Base-by-base conservation (phyloP, 92 coral and sea anemone species). In the Zoanthus gigantus region DNA sequence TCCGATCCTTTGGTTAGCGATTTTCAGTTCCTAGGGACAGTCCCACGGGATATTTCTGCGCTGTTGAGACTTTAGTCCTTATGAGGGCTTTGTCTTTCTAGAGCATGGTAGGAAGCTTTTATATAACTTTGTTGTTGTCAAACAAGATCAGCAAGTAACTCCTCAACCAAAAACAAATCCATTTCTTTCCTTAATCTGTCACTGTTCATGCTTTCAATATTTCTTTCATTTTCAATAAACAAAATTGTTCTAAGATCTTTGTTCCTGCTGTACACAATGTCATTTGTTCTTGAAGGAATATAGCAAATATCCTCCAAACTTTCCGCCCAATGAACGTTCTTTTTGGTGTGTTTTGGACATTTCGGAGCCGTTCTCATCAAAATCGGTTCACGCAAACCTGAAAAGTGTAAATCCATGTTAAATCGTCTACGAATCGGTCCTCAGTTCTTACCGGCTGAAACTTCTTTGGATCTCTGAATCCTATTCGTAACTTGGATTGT, bases 241-340 rank as follows among this genome's bases (percentile, higher is more conserved):
- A 56, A 54, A 77, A 29, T 11, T 29, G 67, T 12, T 52, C 29
- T 54, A 5, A 54, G 66, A 52, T 77, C 44, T 12, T n/a, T 9
- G 32, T 30, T 47, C 12, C 16, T 46, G 5, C 61, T 5, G 14
- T 16, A 46, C 1, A 54, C 7, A 18, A 2, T 69, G 0, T 17
- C 44, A 18, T 61, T 52, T 17, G 75, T 46, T 66, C 85, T 81
- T 66, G 85, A 81, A 12, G 85, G 85, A 63, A 81, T 81, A 9
- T 81, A 81, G 5, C 85, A 81, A 44, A 81, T 47, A 6, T 81
- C 11, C 12, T 81, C 85, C 2, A 81, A 67, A 16, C 74, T 81
- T 18, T 81, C 85, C 0, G 85, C 71, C 85, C 85, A 81, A 47
- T 65, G 85, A 30, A 81, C 85, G 13, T 15, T 81, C 42, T 66